Conservation (phyloP, 2,888 invertebrate species). For the Hyles lineata region DNA sequence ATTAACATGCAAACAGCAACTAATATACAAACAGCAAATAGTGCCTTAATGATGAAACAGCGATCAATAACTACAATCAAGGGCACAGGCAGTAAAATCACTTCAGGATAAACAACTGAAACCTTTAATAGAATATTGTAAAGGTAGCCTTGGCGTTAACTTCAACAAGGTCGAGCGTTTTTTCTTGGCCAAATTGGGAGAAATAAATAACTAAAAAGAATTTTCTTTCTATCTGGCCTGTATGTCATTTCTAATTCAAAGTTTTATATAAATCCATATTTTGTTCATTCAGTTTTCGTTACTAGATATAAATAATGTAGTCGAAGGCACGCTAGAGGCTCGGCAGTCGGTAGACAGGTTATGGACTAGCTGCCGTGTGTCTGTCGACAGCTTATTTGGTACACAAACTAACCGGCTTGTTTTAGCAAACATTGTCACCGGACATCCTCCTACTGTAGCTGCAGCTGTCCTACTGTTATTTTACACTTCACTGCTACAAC, state of each 20-base stretch:
- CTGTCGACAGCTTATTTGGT: background rate
- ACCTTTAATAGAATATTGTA: background rate
- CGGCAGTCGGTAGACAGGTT: background rate
- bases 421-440: conserved; percentile 5
- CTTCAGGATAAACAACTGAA: background rate
- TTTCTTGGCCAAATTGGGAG: background rate
- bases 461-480: background rate
- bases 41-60: background rate
- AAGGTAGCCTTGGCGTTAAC: background rate
- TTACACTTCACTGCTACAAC: background rate
- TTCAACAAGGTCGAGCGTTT: background rate
- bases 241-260: no score
- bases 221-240: no score
- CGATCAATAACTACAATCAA: background rate
- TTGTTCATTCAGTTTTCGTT: no score
- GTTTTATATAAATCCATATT: no score
- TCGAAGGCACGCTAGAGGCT: background rate
- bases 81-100: background rate
- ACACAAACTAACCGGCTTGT: background rate
- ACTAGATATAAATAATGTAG: background rate
- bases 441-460: background rate
- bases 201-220: background rate
- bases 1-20: background rate
- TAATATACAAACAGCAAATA: background rate
- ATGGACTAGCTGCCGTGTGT: no score